These are phyloP conservation scores for Bergia sp. DNA, from an alignment of 92 coral and sea anemone species.

Conservation along the genomic window DNA sequence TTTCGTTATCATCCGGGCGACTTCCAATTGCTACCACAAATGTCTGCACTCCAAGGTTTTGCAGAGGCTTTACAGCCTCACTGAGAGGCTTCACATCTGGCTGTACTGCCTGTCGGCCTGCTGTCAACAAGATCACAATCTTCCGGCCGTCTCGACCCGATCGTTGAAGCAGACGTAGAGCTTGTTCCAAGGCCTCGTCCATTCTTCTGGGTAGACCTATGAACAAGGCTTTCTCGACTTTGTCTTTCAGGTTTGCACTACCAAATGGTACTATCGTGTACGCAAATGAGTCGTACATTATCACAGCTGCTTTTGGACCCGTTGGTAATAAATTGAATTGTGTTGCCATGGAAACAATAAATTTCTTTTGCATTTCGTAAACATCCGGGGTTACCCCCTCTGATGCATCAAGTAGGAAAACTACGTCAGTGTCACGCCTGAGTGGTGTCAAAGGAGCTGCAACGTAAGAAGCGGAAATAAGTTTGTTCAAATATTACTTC, in stretches of 20 bases:
- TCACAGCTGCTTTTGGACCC: conserved; percentile 46
- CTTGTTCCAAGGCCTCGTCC: conserved; percentile 63
- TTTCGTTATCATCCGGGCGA: conserved; percentile 8
- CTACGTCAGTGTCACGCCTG: conserved; percentile 59
- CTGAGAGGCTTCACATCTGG: conserved; percentile 55
- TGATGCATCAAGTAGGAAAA: conserved; percentile 76
- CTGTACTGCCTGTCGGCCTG: conserved; percentile 61
- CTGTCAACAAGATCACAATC: conserved; percentile 69
- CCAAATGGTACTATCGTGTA: conserved; percentile 46
- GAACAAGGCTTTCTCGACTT: conserved; percentile 43
- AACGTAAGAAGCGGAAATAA: not conserved
- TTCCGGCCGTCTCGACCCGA: conserved; percentile 60
- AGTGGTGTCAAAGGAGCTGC: conserved; percentile 36
- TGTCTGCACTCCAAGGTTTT: conserved; percentile 65
- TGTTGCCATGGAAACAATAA: conserved; percentile 11
- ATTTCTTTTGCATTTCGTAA: conserved; percentile 12
- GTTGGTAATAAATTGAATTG: conserved; percentile 23
- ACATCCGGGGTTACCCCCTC: conserved; percentile 50
- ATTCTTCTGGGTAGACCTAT: conserved; percentile 62
- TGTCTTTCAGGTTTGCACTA: conserved; percentile 13
- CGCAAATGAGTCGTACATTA: conserved; percentile 65
- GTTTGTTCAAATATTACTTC: too few relatives aligned
- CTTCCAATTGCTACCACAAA: conserved; percentile 67
- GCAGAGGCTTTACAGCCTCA: conserved; percentile 67
- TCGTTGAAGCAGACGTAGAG: conserved; percentile 44